Evolutionary conservation across 2,888 invertebrate genomes (phyloP).

Genomic region (Polydrusus pterygomalis): DNA sequence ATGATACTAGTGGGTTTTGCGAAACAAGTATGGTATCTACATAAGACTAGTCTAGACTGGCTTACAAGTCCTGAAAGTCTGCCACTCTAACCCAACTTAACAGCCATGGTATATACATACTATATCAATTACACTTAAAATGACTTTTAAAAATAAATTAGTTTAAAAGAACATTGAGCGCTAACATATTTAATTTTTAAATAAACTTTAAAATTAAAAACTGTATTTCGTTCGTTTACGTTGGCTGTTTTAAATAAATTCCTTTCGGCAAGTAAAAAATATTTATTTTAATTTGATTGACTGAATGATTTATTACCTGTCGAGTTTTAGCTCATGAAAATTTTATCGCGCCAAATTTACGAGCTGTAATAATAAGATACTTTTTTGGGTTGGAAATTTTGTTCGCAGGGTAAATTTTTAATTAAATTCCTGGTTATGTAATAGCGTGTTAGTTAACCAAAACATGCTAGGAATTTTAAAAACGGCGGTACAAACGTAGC

Average conservation of each 20-base stretch:
- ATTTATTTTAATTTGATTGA: constrained; percentile 1
- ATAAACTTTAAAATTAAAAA: no score
- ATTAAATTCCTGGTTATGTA: constrained; percentile 8
- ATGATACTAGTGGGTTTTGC: no score
- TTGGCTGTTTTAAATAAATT: not conserved
- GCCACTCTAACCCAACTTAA: no score
- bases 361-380: constrained; percentile 16
- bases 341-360: constrained; percentile 19
- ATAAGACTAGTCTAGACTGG: no score
- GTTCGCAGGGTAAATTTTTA: not conserved
- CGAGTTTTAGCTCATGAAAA: constrained; percentile 18
- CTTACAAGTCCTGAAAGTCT: no score
- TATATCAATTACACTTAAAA: no score
- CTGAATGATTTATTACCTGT: constrained; percentile 6
- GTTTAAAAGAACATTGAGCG: no score
- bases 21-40: no score
- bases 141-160: no score
- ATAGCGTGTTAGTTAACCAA: not conserved
- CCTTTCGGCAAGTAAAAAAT: not conserved
- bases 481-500: not conserved
- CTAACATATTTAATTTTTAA: no score
- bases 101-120: no score
- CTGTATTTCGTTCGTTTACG: no score
- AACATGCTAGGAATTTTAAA: constrained; percentile 4
- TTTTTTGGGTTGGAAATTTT: constrained; percentile 8